Base-by-base conservation (phyloP, 2,888 invertebrate genomes). In the Nymphalis c-album region DNA sequence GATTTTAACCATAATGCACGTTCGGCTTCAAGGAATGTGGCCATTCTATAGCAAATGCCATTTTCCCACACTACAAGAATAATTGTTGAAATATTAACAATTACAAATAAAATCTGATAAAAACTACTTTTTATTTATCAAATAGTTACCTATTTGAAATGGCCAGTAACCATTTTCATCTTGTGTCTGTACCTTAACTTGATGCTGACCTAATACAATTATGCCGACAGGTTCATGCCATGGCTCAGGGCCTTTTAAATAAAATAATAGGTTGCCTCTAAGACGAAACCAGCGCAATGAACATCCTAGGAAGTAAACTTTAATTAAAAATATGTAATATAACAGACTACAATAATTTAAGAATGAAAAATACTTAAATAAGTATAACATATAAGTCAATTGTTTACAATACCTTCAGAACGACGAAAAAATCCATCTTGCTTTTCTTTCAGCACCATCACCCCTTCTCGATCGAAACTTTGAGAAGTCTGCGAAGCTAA, bases 401-500 rank as follows among this genome's bases (percentile, higher is more conserved):
- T 16, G 17, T 35, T 35, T 57, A 35, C 18, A 10, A 40, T 91
- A 98, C 98, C 97, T 94, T 98, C 98, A 74, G 96, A 94, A 85
- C 97, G 95, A 75, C 97, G 95, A 91, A 98, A 98, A 87, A 98
- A 96, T 68, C 97, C 96, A 84, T 98, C 98, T 81, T 97, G 97
- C 73, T 96, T 95, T 85, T 98, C 98, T 78, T 96, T 95, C 68
- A 98, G 94, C 73, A 95, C 95, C 71, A 98, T 92, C 73, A 96
- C 94, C 67, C 98, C 98, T 92, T 98, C 98, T 81, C 97, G 97
- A 85, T 98, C 98, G 86, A 97, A 98, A 87, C 96, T 96, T 77
- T 96, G 96, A 13, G 96, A 95, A 55, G 96, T 96, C 89, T 98
- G 97, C 67, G 96, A 95, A 71, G 98, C 98, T 85, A 98, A 90